These are phyloP conservation scores for Coptodon bakossiorum DNA, from an alignment of 2,113 vertebrate species.

Conservation along the genomic window DNA sequence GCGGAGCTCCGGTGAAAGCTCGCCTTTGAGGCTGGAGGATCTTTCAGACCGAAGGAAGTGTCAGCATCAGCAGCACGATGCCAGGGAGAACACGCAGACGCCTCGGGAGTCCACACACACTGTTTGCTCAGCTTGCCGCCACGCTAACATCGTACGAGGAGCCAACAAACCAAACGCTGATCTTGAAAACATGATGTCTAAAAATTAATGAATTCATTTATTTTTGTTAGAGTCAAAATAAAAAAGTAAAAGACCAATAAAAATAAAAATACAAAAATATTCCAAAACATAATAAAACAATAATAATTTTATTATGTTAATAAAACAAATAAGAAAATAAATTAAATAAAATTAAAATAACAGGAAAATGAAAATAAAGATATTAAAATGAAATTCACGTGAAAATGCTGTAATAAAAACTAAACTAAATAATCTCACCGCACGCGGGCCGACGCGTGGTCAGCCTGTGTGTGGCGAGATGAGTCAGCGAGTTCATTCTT, in stretches of 20 bases:
- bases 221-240: not conserved
- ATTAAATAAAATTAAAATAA: not conserved
- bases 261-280: not conserved
- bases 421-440: not conserved
- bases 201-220: not conserved
- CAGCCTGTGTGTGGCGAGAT: not conserved
- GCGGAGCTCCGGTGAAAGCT: not conserved
- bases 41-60: not conserved
- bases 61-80: not conserved
- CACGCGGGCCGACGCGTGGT: not conserved
- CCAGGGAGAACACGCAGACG: not conserved
- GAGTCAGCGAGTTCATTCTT: not conserved
- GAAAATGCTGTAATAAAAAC: not conserved
- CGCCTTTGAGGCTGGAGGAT: not conserved
- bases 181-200: not conserved
- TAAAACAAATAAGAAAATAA: not conserved
- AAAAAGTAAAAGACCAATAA: not conserved
- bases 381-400: not conserved
- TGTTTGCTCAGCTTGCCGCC: not conserved
- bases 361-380: not conserved
- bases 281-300: not conserved
- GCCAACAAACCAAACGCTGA: not conserved
- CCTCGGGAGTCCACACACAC: not conserved
- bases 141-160: not conserved
- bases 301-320: not conserved